Percentiles rank a stretch among this genome's conserved stretches.
Evolutionary conservation across 2,113 vertebrate species (phyloP).

Genomic region (Carassius carassius): DNA sequence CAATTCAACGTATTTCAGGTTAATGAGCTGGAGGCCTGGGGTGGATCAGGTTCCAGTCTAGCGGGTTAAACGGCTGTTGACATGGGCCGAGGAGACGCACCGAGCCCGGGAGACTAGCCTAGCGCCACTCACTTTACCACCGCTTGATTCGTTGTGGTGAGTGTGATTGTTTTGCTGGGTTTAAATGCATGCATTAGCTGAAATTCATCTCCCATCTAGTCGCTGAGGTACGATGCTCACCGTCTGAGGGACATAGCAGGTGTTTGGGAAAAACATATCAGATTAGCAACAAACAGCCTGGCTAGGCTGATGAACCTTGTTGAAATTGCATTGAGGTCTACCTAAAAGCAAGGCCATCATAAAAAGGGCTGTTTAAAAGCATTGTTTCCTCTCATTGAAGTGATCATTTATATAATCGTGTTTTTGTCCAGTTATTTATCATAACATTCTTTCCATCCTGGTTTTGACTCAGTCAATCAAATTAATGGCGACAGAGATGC

Average conservation of each 20-base stretch:
- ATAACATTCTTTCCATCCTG: neutral
- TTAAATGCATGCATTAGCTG: conserved; percentile 41
- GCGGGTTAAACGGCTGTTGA: conserved; percentile 76
- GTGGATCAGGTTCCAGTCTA: conserved; percentile 77
- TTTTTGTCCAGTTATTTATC: conserved; percentile 9
- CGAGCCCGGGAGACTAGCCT: conserved; percentile 39
- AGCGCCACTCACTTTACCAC: conserved; percentile 20
- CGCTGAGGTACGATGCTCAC: neutral
- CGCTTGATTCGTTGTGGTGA: neutral
- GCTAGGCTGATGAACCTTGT: conserved; percentile 42
- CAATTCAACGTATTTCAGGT: conserved; percentile 66
- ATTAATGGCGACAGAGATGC: neutral
- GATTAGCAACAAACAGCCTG: conserved; percentile 47
- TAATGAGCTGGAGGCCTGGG: conserved; percentile 71
- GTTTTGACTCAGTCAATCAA: neutral
- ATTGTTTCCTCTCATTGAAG: conserved; percentile 22
- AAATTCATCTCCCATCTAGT: conserved; percentile 43
- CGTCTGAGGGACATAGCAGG: conserved; percentile 4
- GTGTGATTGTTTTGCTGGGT: conserved; percentile 38
- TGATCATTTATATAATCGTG: neutral
- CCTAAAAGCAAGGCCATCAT: conserved; percentile 39
- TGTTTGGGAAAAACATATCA: conserved; percentile 43
- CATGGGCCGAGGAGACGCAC: conserved; percentile 69
- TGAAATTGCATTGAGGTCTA: conserved; percentile 50
- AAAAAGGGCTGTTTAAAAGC: conserved; percentile 33